Evolutionary conservation across 2,888 invertebrate genomes (phyloP), one percentile per base, ranked within the genome.

Genomic region (Dryocosmus kuriphilus): DNA sequence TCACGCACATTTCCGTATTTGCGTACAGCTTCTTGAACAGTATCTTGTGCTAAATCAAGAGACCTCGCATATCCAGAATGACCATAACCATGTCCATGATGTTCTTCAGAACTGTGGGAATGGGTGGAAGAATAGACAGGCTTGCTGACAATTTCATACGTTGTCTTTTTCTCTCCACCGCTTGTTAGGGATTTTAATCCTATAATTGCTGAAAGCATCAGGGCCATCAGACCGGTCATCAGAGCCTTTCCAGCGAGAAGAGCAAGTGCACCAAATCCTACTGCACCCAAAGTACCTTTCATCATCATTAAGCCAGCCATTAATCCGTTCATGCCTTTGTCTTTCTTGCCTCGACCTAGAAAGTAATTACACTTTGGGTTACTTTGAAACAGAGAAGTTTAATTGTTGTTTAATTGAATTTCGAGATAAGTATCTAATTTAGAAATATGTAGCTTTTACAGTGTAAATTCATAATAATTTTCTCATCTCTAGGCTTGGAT

Each of bases 121-220:
- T 95, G 95, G 4, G 95, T 93, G 86, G 95, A 95, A 1, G 94
- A 94, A 89, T 96, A 96, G 0, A 97, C 93, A 0, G 97, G 97
- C 85, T 97, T 97, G 61, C 96, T 95, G 9, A 97, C 95, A 80
- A 97, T 96, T 92, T 97, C 97, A 88, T 97, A 97, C 0, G 96
- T 96, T 11, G 96, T 96, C 14, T 95, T 89, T 85, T 92, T 91
- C 5, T 95, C 94, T 0, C 95, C 95, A 4, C 94, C 93, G 1
- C 93, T 91, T 2, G 95, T 93, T 24, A 96, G 90, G 0, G 95
- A 94, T 87, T 96, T 96, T 77, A 97, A 92, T 0, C 96, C 96
- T 77, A 96, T 93, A 80, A 96, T 94, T 0, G 95, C 95, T 0
- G 97, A 96, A 0, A 97, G 92, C 83, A 96, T 94, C 0, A 97